Evolutionary conservation across 2,797 vertebrate species (phyloP).

Genomic region (Rhabdophis nuchalis): DNA sequence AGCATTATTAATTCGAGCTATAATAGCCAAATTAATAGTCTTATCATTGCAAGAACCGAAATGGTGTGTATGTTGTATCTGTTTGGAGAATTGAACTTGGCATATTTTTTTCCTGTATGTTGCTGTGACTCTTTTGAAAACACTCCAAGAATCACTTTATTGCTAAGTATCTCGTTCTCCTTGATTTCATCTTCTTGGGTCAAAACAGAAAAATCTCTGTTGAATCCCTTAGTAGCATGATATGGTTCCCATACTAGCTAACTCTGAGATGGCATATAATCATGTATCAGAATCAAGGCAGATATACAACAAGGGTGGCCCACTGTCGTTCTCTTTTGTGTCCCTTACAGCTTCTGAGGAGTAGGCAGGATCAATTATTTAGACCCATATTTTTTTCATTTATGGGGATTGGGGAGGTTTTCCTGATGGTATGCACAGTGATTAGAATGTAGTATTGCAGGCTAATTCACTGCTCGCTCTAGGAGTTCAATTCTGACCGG

Average conservation of each 20-base stretch:
- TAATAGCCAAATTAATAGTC: neutral
- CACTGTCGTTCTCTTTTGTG: neutral
- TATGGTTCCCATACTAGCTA: neutral
- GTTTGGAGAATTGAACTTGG: neutral
- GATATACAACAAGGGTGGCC: neutral
- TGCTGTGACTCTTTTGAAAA: neutral
- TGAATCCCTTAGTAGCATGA: neutral
- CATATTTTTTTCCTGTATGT: neutral
- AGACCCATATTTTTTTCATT: neutral
- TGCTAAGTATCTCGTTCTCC: neutral
- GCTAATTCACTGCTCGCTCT: too few species aligned
- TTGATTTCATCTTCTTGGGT: neutral
- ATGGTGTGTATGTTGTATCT: neutral
- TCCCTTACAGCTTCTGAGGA: neutral
- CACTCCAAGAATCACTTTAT: neutral
- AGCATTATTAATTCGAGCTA: constrained; percentile 28
- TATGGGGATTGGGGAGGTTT: neutral
- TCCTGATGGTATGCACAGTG: too few species aligned
- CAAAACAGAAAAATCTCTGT: neutral
- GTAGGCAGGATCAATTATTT: neutral
- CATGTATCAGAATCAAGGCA: neutral
- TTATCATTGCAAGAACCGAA: neutral
- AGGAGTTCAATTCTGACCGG: too few species aligned
- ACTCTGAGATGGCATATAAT: neutral
- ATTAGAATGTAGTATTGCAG: too few species aligned